Evolutionary conservation across 2,113 vertebrate species (phyloP), one percentile per base, ranked within the genome.

Genomic region (Aegithalos caudatus): DNA sequence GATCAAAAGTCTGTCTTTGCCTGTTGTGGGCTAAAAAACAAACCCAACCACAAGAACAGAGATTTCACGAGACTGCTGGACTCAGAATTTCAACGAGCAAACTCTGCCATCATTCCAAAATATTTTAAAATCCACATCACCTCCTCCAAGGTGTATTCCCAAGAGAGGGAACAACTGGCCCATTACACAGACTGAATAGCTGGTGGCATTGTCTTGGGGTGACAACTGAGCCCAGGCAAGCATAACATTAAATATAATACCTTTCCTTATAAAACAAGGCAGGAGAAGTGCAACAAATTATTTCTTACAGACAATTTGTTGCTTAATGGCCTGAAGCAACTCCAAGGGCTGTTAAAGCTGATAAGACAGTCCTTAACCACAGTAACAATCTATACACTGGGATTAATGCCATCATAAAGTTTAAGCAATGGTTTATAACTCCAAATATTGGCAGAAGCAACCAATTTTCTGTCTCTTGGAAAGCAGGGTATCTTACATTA

Each of bases 281-380:
- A 40, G 86, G 50, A 90, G 92, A 96, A 82, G 86, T 35, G 62
- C 90, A 90, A 95, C 95, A 96, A 96, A 97, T 95, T 95, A 96
- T 72, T 94, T 54, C 83, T 84, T 73, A 97, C 89, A 93, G 88
- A 51, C 92, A 93, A 90, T 98, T 97, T 96, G 95, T 96, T 96
- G 94, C 95, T 91, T 96, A 98, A 97, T 95, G 92, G 84, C 84
- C 94, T 94, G 87, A 91, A 92, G 95, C 95, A 86, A 84, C 86
- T 96, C 86, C 90, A 92, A 69, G 56, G 87, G 80, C 91, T 96
- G 86, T 96, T 92, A 96, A 66, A 70, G 66, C 74, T 96, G 86
- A 78, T 93, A 95, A 97, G 90, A 73, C 53, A 86, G 84, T 77
- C 85, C 86, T 97, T 96, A 97, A 93, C 84, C 70, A 23, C 37